Evolutionary conservation across 2,888 invertebrate species (phyloP).

Genomic region (Tipula confusa): DNA sequence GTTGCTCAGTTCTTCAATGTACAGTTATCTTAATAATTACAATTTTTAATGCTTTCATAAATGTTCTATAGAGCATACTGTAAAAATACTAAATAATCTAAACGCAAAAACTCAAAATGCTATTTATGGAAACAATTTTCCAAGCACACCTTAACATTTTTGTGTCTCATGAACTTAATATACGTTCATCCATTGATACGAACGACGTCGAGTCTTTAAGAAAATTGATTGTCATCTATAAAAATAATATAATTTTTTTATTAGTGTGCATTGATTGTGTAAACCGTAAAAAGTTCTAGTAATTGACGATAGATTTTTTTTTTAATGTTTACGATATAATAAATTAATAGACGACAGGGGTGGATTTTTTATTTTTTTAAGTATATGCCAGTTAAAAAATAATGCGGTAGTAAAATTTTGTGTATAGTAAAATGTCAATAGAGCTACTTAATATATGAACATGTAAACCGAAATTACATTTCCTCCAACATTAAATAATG

Average conservation of each 20-base stretch:
- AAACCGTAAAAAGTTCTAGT: not conserved
- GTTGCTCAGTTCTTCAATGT: too few species aligned
- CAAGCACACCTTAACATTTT: not conserved
- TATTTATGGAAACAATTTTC: not conserved
- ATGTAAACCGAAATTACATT: not conserved
- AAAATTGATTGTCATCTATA: conserved; percentile 3
- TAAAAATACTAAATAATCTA: too few species aligned
- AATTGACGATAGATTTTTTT: not conserved
- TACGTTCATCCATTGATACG: too few species aligned
- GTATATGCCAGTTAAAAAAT: not conserved
- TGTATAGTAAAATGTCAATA: not conserved
- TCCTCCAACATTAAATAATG: not conserved
- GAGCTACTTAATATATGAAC: not conserved
- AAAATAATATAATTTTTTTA: not conserved
- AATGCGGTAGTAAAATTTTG: too few species aligned
- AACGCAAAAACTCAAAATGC: not conserved
- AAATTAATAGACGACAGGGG: not conserved
- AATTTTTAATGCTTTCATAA: too few species aligned
- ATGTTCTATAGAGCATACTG: too few species aligned
- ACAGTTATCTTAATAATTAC: too few species aligned
- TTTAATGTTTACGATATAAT: not conserved
- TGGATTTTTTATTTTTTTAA: not conserved
- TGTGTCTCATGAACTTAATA: not conserved
- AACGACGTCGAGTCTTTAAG: not conserved
- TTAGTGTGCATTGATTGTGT: not conserved